Evolutionary conservation across 2,888 invertebrate species (phyloP), one percentile per base, ranked within the genome.

Genomic region (Dioctria rufipes): DNA sequence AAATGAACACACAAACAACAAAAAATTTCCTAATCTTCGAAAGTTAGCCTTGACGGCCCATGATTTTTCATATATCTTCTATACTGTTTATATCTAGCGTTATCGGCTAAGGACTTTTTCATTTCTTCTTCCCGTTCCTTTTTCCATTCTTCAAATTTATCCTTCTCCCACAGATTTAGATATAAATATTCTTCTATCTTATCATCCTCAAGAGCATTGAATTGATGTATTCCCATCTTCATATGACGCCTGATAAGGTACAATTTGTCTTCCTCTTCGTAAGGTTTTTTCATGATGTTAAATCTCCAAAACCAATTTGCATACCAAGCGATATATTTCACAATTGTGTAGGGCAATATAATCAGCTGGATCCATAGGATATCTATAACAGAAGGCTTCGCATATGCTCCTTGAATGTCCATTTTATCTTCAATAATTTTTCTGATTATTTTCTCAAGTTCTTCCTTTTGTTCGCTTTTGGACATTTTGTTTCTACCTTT

Each of bases 391-490:
- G 92, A 92, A 0, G 97, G 97, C 86, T 96, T 96, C 0, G 96
- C 95, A 88, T 97, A 97, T 0, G 96, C 96, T 25, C 98, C 98
- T 87, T 96, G 93, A 67, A 98, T 97, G 86, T 97, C 97, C 94
- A 98, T 95, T 86, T 97, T 97, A 84, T 97, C 94, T 88, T 95
- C 96, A 81, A 98, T 94, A 3, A 98, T 93, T 87, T 93, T 92
- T 83, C 94, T 91, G 79, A 98, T 94, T 58, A 96, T 92, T 81
- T 91, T 91, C 86, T 98, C 97, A 83, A 95, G 92, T 87, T 96
- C 95, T 84, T 94, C 94, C 87, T 93, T 95, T 83, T 92, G 91
- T 85, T 93, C 93, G 3, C 90, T 86, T 86, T 92, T 92, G 51
- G 89, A 90, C 58, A 90, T 84, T 86, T 92, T 92, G 82, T 89